Base-by-base conservation (phyloP, 2,797 vertebrate species). In the Myoxocephalus aenaeus region DNA sequence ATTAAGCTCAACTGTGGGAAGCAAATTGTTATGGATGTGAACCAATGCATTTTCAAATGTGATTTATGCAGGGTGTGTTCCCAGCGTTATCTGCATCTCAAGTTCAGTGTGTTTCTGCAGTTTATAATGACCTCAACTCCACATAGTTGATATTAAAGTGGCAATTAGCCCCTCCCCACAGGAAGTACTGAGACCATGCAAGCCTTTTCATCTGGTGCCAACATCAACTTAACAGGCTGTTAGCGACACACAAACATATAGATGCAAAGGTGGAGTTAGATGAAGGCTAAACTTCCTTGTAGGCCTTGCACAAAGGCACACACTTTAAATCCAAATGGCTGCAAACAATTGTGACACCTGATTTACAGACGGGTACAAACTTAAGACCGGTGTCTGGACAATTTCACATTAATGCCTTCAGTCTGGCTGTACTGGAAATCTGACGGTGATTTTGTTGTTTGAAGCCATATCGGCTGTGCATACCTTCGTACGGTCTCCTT, bases 161-260 rank as follows among this genome's bases (percentile, higher is more conserved):
- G 80, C 59, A 71, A 87, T 85, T 88, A 91, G 70, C 66, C 81
- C 27, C 73, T 36, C 48, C 81, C 53, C 34, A 65, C 38, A 42
- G 66, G 70, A 46, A 82, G 69, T 82, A 79, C 64, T 70, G 68
- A 86, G 87, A 88, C 78, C 75, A 65, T 65, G 58, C 4, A 0
- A 65, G 42, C 25, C 25, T 80, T 92, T 89, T 93, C 77, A 93
- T 93, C 89, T 87, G 78, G 67, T 57, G 89, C 91, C 92, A 91
- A 81, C 73, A 25, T 88, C 83, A 79, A 79, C 74, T 88, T 83
- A 75, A 85, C 86, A 86, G 78, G 56, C 85, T 57, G 73, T 90
- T 82, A 73, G 74, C 36, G 2, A 73, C 80, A 84, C 79, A 77
- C 68, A 73, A 57, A 71, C 54, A 22, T 18, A 70, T 46, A 84